These are phyloP conservation scores for Apostichopus parvimensis DNA, from an alignment of 35 echinoderm and acorn worm genomes.

Conservation along the genomic window DNA sequence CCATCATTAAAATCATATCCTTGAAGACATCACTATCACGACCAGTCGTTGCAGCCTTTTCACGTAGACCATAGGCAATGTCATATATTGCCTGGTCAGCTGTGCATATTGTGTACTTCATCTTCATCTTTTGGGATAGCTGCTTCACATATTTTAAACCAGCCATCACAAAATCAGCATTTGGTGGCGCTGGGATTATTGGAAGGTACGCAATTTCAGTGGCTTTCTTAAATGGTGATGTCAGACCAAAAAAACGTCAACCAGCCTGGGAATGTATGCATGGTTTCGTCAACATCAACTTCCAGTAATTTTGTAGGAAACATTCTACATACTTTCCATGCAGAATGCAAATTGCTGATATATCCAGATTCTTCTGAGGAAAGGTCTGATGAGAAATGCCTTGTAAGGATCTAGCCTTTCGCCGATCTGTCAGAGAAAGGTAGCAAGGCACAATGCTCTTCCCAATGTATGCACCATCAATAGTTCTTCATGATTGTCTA, in stretches of 20 bases:
- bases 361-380: too few species aligned
- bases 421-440: too few species aligned
- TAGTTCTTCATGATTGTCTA: too few species aligned
- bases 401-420: too few species aligned
- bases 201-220: slow-evolving; percentile 28
- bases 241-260: not conserved
- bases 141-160: slow-evolving; percentile 23
- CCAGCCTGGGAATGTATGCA: too few species aligned
- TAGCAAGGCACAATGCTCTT: not conserved
- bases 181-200: slow-evolving; percentile 27
- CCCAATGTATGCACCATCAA: not conserved
- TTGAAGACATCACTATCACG: slow-evolving; percentile 16
- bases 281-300: too few species aligned
- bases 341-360: too few species aligned
- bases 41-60: not conserved
- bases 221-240: slow-evolving; percentile 13
- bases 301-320: too few species aligned
- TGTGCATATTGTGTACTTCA: slow-evolving; percentile 24
- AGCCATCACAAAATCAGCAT: slow-evolving; percentile 51
- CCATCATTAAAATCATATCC: not conserved
- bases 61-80: slow-evolving; percentile 9
- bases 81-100: slow-evolving; percentile 50
- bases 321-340: too few species aligned
- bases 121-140: not conserved
- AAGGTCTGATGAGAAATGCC: too few species aligned